phyloP scores from a whole-genome alignment of 2,797 vertebrate species.

The Phyllotis vaccarum region DNA sequence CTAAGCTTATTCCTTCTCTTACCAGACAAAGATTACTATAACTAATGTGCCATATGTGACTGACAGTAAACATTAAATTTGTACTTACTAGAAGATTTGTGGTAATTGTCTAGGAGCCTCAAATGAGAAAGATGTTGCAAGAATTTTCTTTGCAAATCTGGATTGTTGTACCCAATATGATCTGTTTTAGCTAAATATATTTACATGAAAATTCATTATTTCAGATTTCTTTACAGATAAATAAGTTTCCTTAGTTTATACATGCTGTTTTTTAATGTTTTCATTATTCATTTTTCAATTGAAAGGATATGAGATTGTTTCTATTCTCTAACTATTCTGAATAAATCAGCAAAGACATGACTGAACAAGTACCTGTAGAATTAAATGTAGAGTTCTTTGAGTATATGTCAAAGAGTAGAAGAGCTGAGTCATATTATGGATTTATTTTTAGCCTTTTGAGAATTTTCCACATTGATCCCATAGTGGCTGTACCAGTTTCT shows the following conservation, averaged over 20 bases:
- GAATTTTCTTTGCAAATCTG: too few relatives aligned
- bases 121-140: not conserved
- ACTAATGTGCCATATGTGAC: not conserved
- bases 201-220: too few relatives aligned
- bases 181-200: too few relatives aligned
- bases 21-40: not conserved
- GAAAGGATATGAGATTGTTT: not conserved
- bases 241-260: not conserved
- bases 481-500: not conserved
- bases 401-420: not conserved
- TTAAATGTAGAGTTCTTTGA: not conserved
- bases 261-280: not conserved
- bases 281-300: not conserved
- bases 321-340: not conserved
- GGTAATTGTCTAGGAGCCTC: not conserved
- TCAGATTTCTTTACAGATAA: not conserved
- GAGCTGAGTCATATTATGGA: too few relatives aligned
- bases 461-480: too few relatives aligned
- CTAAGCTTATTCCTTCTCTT: not conserved
- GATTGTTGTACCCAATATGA: too few relatives aligned
- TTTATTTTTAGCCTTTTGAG: too few relatives aligned
- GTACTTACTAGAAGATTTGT: not conserved
- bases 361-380: not conserved
- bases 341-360: not conserved
- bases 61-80: not conserved